Percentiles rank a stretch among this genome's conserved stretches.
These are phyloP conservation scores for Akabosia matsudoensis DNA, from an alignment of 1,140 invertebrate genomes.

Conservation along the genomic window DNA sequence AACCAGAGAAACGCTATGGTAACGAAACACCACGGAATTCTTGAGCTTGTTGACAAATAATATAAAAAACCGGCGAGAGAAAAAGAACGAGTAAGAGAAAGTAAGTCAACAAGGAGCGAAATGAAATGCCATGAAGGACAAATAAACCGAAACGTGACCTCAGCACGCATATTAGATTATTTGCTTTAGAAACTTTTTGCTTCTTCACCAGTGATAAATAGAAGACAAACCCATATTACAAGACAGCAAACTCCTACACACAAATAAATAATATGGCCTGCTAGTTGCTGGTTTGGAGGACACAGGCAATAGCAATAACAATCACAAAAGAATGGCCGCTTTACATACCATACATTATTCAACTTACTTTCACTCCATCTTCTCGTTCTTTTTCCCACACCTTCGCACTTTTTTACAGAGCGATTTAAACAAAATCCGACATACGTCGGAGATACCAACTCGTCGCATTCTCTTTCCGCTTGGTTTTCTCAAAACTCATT, in stretches of 20 bases:
- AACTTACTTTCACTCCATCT: slow-evolving; percentile 1
- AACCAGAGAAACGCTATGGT: not conserved
- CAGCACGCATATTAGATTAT: slow-evolving; percentile 12
- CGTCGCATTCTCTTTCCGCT: too few species aligned
- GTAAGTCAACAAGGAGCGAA: not conserved
- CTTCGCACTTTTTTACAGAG: too few species aligned
- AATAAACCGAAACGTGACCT: slow-evolving; percentile 21
- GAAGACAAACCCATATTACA: too few species aligned
- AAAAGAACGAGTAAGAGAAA: not conserved
- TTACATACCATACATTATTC: slow-evolving; percentile 19
- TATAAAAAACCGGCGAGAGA: not conserved
- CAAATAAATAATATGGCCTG: not conserved
- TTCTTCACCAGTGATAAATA: too few species aligned
- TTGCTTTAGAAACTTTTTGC: not conserved
- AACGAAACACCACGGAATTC: not conserved
- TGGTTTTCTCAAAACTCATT: too few species aligned
- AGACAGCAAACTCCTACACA: not conserved
- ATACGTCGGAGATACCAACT: too few species aligned
- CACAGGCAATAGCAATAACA: not conserved
- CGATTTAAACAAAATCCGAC: too few species aligned
- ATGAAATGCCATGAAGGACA: slow-evolving; percentile 11
- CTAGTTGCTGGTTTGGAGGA: not conserved
- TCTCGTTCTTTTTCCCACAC: not conserved
- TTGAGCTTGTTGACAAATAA: not conserved
- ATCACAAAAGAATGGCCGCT: not conserved